phyloP scores from a whole-genome alignment of 2,888 invertebrate species.

The Ophion ellenae region DNA sequence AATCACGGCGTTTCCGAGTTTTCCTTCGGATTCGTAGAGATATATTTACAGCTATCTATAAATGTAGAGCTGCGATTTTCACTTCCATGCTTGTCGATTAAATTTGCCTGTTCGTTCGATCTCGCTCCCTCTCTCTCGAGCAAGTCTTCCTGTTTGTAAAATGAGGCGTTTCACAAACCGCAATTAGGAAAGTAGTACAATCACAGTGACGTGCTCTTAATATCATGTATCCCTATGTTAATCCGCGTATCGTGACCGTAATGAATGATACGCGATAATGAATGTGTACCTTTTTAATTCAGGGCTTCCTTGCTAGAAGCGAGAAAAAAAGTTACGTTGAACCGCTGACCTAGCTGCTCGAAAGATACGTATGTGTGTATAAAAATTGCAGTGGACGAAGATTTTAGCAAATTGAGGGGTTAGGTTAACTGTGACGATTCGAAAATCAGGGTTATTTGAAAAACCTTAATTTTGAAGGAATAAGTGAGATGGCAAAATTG shows the following conservation, averaged over 20 bases:
- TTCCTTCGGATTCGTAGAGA: not conserved
- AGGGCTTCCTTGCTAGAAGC: slow-evolving; percentile 17
- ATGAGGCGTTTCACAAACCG: slow-evolving; percentile 48
- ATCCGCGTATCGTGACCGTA: slow-evolving; percentile 45
- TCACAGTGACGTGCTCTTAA: slow-evolving; percentile 49
- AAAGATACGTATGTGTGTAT: slow-evolving; percentile 14
- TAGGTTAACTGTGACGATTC: no score
- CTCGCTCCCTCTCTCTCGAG: not conserved
- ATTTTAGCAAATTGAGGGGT: no score
- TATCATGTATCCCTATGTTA: slow-evolving; percentile 15
- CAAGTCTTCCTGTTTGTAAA: slow-evolving; percentile 25
- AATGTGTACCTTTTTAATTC: slow-evolving; percentile 40
- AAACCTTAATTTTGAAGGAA: no score
- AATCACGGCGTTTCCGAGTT: not conserved
- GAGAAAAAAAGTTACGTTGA: slow-evolving; percentile 27
- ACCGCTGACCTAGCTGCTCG: slow-evolving; percentile 50
- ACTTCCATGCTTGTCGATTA: not conserved
- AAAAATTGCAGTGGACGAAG: no score
- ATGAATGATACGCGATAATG: slow-evolving; percentile 42
- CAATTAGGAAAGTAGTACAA: slow-evolving; percentile 60
- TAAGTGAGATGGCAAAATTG: no score
- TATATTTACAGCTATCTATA: not conserved
- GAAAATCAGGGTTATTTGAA: no score
- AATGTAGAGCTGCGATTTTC: not conserved
- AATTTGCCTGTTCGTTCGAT: not conserved